Evolutionary conservation across 1,140 invertebrate species (phyloP).

Genomic region (Aethina tumida): DNA sequence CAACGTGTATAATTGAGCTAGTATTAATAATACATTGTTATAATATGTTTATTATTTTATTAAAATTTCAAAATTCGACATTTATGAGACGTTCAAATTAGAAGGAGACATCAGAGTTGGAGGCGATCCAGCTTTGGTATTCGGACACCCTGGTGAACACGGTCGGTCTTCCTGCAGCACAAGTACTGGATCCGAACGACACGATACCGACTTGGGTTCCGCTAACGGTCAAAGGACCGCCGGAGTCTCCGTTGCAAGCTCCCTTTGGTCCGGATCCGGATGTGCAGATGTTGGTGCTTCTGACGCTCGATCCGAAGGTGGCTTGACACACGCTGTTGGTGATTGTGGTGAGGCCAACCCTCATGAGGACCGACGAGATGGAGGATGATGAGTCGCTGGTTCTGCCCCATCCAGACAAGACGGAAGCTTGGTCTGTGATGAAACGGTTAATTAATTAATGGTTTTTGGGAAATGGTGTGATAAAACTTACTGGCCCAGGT

Average conservation of each 20-base stretch:
- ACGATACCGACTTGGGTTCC: conserved; percentile 15
- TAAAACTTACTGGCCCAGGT: too few relatives aligned
- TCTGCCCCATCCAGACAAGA: conserved; percentile 5
- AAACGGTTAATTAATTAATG: too few relatives aligned
- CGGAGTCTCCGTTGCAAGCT: conserved; percentile 17
- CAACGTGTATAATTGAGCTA: too few relatives aligned
- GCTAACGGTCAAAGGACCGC: conserved; percentile 14
- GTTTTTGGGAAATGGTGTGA: too few relatives aligned
- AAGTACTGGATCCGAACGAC: conserved; percentile 11
- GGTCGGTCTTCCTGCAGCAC: conserved; percentile 7
- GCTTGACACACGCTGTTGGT: conserved; percentile 8
- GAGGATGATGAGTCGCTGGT: conserved; percentile 10
- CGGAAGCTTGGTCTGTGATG: too few relatives aligned
- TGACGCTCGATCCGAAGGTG: conserved; percentile 6
- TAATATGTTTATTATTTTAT: too few relatives aligned
- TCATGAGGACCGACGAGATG: conserved; percentile 6
- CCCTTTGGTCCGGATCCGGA: conserved; percentile 9
- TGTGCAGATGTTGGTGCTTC: conserved; percentile 13
- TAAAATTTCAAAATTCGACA: too few relatives aligned
- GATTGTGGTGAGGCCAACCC: conserved; percentile 6
- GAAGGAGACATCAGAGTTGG: background rate
- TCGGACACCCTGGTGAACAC: conserved; percentile 18
- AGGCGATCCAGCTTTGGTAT: conserved; percentile 13
- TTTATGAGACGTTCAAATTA: too few relatives aligned
- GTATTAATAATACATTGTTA: too few relatives aligned